Percentiles rank a stretch among this genome's conserved stretches.
Evolutionary conservation across 2,888 invertebrate genomes (phyloP).

Genomic region (Notodonta ziczac): DNA sequence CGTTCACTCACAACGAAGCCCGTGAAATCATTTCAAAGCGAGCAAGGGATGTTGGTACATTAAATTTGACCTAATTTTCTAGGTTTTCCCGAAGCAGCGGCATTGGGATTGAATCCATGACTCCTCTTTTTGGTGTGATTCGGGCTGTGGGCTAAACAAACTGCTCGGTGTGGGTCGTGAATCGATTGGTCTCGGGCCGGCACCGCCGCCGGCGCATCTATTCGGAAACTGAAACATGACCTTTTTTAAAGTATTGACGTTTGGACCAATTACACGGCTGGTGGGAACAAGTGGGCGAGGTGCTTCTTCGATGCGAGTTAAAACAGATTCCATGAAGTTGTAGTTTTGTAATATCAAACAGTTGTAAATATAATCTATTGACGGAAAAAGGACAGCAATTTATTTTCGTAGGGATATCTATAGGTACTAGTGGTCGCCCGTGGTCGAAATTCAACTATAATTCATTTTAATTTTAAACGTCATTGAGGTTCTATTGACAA

Average conservation of each 20-base stretch:
- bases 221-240: constrained; percentile 51
- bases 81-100: constrained; percentile 16
- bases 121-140: constrained; percentile 75
- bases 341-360: no score
- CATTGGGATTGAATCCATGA: constrained; percentile 72
- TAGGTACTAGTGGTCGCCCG: no score
- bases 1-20: constrained; percentile 6
- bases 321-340: background rate
- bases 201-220: constrained; percentile 28
- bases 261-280: constrained; percentile 33
- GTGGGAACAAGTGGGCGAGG: constrained; percentile 40
- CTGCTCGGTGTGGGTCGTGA: constrained; percentile 62
- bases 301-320: background rate
- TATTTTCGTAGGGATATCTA: no score
- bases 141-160: constrained; percentile 75
- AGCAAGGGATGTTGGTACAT: constrained; percentile 39
- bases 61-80: constrained; percentile 3
- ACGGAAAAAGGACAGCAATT: no score
- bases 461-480: no score
- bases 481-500: no score
- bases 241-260: constrained; percentile 34
- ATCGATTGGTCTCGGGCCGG: constrained; percentile 71
- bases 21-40: background rate
- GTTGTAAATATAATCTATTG: no score
- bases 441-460: no score